Conservation (phyloP, 1,140 invertebrate genomes). For the Diorhabda carinulata region DNA sequence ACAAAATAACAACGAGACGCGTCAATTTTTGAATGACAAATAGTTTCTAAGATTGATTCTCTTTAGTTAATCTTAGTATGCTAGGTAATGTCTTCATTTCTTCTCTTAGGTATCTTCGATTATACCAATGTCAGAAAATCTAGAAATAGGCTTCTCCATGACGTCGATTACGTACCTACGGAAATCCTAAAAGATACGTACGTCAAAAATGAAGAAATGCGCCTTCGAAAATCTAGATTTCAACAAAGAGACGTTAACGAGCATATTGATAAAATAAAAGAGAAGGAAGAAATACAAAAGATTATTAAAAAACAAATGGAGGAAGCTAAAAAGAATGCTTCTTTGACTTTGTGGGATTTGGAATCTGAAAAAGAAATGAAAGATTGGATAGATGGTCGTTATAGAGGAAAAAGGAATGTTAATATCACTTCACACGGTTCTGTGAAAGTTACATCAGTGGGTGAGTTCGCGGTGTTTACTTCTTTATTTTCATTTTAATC, state of each 20-base stretch:
- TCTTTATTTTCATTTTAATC: no score
- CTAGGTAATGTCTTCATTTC: background rate
- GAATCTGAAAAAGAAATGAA: conserved; percentile 45
- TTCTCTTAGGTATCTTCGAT: conserved; percentile 34
- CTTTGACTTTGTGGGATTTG: conserved; percentile 45
- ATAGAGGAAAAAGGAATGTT: conserved; percentile 37
- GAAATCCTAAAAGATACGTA: conserved; percentile 45
- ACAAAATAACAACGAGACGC: no score
- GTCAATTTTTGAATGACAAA: background rate
- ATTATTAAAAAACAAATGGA: conserved; percentile 40
- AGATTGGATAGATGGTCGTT: conserved; percentile 40
- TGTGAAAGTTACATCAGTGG: conserved; percentile 42
- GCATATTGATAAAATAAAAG: conserved; percentile 40
- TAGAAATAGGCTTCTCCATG: conserved; percentile 37
- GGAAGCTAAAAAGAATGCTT: conserved; percentile 27
- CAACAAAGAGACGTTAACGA: conserved; percentile 44
- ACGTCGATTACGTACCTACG: conserved; percentile 40
- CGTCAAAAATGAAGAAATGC: conserved; percentile 42
- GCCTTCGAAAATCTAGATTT: conserved; percentile 42
- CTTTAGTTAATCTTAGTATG: background rate
- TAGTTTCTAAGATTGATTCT: background rate
- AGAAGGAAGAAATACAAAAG: conserved; percentile 37
- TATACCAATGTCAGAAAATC: conserved; percentile 42
- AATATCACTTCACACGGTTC: conserved; percentile 27
- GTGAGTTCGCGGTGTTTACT: conserved; percentile 37